phyloP scores from a whole-genome alignment of 2,113 vertebrate species.

The Symphodus melops region DNA sequence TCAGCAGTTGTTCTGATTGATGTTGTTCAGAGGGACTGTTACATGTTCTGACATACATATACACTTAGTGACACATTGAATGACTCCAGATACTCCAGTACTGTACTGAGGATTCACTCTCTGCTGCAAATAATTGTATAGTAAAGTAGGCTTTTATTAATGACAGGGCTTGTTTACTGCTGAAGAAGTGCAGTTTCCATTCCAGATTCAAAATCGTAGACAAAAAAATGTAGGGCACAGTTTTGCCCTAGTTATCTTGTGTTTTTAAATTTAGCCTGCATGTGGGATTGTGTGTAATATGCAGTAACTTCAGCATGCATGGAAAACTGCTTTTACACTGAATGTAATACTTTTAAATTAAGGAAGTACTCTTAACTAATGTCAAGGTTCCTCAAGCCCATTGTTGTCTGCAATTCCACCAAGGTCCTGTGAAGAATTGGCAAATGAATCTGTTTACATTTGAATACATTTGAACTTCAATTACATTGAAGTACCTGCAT shows the following conservation, averaged over 20 bases:
- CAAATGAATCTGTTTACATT: no score
- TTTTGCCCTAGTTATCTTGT: no score
- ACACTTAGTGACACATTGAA: constrained; percentile 11
- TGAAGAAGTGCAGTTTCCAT: not conserved
- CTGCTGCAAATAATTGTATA: not conserved
- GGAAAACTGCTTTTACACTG: not conserved
- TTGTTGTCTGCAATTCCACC: not conserved
- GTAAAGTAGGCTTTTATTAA: not conserved
- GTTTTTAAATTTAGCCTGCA: constrained; percentile 42
- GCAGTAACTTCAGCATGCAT: constrained; percentile 32
- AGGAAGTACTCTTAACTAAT: not conserved
- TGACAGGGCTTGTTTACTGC: not conserved
- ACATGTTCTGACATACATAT: constrained; percentile 72
- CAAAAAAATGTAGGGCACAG: not conserved
- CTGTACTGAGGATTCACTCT: constrained; percentile 9
- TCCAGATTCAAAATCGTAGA: no score
- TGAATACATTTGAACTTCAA: no score
- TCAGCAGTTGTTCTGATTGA: constrained; percentile 82
- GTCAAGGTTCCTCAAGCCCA: not conserved
- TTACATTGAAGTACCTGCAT: no score
- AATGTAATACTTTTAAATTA: not conserved
- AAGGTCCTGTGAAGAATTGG: not conserved
- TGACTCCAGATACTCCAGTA: not conserved
- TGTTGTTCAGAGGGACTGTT: constrained; percentile 79
- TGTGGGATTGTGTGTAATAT: constrained; percentile 47